A percentile compares a stretch with the other conserved stretches of the same genome.
Conservation (phyloP, 2,888 invertebrate species). For the Chloroclysta siterata region DNA sequence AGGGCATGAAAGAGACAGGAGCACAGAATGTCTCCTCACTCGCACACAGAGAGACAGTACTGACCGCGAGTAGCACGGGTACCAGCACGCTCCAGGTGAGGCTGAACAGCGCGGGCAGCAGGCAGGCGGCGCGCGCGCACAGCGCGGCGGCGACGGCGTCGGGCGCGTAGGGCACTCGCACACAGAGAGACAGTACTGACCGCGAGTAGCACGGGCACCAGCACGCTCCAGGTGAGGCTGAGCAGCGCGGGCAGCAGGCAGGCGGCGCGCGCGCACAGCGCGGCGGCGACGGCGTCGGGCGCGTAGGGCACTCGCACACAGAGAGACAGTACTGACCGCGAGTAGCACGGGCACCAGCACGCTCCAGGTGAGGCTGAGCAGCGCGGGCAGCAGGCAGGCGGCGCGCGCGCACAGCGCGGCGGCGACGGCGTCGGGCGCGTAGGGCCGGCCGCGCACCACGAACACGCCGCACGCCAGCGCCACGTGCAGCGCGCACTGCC, state of each 20-base stretch:
- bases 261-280: slow-evolving; percentile 73
- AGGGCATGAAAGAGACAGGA: no score
- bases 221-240: slow-evolving; percentile 91
- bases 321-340: background rate
- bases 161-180: slow-evolving; percentile 93
- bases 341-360: slow-evolving; percentile 92
- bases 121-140: slow-evolving; percentile 64
- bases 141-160: slow-evolving; percentile 86
- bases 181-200: no score
- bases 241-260: slow-evolving; percentile 81
- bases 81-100: slow-evolving; percentile 89
- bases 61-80: slow-evolving; percentile 1
- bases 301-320: no score
- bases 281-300: slow-evolving; percentile 87
- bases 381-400: slow-evolving; percentile 59
- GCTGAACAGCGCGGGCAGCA: slow-evolving; percentile 86
- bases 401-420: slow-evolving; percentile 79
- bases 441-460: slow-evolving; percentile 93
- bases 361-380: slow-evolving; percentile 94
- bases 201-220: slow-evolving; percentile 2
- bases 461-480: slow-evolving; percentile 92
- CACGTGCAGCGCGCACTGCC: slow-evolving; percentile 92
- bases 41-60: background rate
- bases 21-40: no score
- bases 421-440: slow-evolving; percentile 89